These are phyloP conservation scores for Tillus elongatus DNA, from an alignment of 2,888 invertebrate species.

Conservation along the genomic window DNA sequence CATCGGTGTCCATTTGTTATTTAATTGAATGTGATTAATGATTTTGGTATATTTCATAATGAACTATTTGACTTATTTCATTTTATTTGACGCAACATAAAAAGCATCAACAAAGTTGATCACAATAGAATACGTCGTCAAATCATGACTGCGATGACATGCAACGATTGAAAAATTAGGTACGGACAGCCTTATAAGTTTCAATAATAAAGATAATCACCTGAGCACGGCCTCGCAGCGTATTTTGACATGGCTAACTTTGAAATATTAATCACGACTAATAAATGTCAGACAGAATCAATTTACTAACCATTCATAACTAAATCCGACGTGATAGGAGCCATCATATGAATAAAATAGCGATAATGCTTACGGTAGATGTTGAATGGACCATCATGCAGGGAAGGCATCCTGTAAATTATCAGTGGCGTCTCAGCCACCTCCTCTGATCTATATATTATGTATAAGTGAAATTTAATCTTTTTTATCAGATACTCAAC, in stretches of 20 bases:
- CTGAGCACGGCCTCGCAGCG: constrained; percentile 20
- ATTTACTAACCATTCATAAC: constrained; percentile 40
- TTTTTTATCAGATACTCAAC: too few relatives aligned
- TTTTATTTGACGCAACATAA: too few relatives aligned
- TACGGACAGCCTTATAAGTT: too few relatives aligned
- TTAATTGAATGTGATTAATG: too few relatives aligned
- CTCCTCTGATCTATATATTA: not conserved
- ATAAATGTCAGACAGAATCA: constrained; percentile 33
- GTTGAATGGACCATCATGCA: not conserved
- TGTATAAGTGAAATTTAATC: too few relatives aligned
- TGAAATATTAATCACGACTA: constrained; percentile 38
- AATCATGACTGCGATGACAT: too few relatives aligned
- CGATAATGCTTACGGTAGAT: constrained; percentile 34
- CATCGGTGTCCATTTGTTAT: too few relatives aligned
- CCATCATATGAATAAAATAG: constrained; percentile 41
- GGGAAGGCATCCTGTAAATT: not conserved
- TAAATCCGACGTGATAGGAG: constrained; percentile 35
- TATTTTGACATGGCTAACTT: constrained; percentile 20
- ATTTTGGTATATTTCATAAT: too few relatives aligned
- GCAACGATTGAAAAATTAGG: too few relatives aligned
- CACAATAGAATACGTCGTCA: too few relatives aligned
- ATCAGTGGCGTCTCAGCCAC: not conserved
- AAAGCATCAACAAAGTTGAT: too few relatives aligned
- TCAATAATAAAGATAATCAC: constrained; percentile 28
- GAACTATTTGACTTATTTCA: too few relatives aligned